A percentile compares a stretch with the other conserved stretches of the same genome.
These are phyloP conservation scores for Pediacus dermestoides DNA, from an alignment of 2,888 invertebrate species.

Conservation along the genomic window DNA sequence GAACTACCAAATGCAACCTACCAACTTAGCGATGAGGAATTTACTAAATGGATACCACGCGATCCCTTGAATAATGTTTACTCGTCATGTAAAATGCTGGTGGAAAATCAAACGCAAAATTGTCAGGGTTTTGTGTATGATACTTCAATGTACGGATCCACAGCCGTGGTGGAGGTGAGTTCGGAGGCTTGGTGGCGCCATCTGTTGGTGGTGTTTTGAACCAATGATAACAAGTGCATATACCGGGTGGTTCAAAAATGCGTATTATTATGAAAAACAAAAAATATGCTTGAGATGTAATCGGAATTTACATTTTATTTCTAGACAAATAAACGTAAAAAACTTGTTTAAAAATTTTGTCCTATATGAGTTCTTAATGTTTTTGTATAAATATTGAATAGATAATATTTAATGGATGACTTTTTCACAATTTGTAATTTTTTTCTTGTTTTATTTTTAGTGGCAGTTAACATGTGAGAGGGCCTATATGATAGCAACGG, in stretches of 20 bases:
- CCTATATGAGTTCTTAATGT: no score
- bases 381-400: no score
- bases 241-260: no score
- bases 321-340: no score
- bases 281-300: no score
- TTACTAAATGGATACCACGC: slow-evolving; percentile 55
- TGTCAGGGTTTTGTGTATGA: slow-evolving; percentile 63
- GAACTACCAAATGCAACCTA: slow-evolving; percentile 55
- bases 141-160: slow-evolving; percentile 57
- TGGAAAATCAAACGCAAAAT: slow-evolving; percentile 45
- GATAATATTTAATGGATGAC: not conserved
- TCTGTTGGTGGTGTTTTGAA: no score
- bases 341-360: no score
- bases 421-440: not conserved
- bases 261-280: no score
- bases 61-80: slow-evolving; percentile 49
- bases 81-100: slow-evolving; percentile 55
- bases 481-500: slow-evolving; percentile 60
- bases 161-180: slow-evolving; percentile 62
- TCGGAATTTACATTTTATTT: no score
- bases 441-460: slow-evolving; percentile 44
- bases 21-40: slow-evolving; percentile 47
- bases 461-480: slow-evolving; percentile 67
- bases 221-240: no score
- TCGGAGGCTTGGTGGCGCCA: no score